Conservation (phyloP, 35 echinoderm and acorn worm genomes). For the Holothuria glaberrima region DNA sequence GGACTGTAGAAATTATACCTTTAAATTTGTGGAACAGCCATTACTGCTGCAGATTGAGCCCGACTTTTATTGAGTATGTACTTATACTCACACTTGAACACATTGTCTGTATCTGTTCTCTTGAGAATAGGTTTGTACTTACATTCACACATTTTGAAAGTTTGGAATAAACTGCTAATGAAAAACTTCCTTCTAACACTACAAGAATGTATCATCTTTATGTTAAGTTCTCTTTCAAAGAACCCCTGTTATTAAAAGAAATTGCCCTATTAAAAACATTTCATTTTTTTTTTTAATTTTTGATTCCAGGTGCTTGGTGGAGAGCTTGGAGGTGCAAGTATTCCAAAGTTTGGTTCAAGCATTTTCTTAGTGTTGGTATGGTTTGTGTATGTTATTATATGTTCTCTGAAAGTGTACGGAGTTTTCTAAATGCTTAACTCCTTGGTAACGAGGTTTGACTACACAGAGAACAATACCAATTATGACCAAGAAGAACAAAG, state of each 20-base stretch:
- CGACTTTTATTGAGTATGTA: neutral
- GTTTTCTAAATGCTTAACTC: neutral
- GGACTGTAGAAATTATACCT: too few species aligned
- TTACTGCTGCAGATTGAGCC: neutral
- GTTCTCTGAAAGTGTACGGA: constrained; percentile 60
- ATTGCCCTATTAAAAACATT: too few species aligned
- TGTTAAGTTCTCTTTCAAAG: neutral
- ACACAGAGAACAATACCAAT: too few species aligned
- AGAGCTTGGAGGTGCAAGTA: constrained; percentile 77
- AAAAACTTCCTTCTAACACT: neutral
- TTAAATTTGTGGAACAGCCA: too few species aligned
- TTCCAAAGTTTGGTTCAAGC: constrained; percentile 59
- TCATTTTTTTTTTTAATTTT: constrained; percentile 43
- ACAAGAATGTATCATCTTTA: neutral
- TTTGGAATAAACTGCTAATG: too few species aligned
- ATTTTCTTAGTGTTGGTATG: constrained; percentile 66
- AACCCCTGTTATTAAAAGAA: too few species aligned
- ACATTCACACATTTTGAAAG: neutral
- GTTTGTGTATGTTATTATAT: constrained; percentile 66
- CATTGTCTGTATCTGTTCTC: neutral
- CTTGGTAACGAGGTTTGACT: too few species aligned
- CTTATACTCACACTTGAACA: neutral
- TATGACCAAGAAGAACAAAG: too few species aligned
- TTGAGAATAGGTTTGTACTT: neutral
- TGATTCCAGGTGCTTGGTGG: constrained; percentile 73